phyloP scores from a whole-genome alignment of 2,888 invertebrate species.

The Sinopyrophorus schimmeli region DNA sequence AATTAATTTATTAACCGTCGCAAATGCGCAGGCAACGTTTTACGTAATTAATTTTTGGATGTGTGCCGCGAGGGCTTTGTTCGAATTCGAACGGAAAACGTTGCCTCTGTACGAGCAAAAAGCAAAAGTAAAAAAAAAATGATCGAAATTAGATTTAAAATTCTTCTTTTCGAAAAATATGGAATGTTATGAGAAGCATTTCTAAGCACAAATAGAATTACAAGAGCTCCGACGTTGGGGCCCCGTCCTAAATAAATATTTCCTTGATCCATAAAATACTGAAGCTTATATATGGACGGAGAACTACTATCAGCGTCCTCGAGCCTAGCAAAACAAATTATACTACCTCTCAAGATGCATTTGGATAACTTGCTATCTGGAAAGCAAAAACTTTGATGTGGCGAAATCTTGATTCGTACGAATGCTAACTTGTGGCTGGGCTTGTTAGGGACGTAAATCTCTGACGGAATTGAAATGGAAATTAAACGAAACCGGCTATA shows the following conservation, averaged over 20 bases:
- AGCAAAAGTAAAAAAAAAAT: no score
- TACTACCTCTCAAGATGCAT: constrained; percentile 24
- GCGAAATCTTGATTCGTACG: constrained; percentile 21
- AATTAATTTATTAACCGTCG: no score
- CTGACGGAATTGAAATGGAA: constrained; percentile 13
- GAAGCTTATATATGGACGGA: constrained; percentile 12
- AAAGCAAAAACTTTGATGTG: constrained; percentile 25
- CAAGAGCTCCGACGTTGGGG: no score
- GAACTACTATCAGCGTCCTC: constrained; percentile 16
- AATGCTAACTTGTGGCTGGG: constrained; percentile 15
- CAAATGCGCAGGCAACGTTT: no score
- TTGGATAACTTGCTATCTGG: constrained; percentile 25
- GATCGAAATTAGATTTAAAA: no score
- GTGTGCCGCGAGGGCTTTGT: no score
- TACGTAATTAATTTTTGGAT: no score
- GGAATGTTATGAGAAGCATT: no score
- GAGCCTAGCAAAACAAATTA: constrained; percentile 25
- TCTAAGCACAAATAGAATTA: no score
- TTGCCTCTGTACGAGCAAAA: no score
- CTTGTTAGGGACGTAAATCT: constrained; percentile 8
- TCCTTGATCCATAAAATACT: constrained; percentile 10
- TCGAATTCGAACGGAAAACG: no score
- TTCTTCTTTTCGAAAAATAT: no score
- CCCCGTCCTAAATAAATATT: constrained; percentile 17
- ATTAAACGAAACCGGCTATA: constrained; percentile 2